Evolutionary conservation across 2,888 invertebrate genomes (phyloP), one percentile per base, ranked within the genome.

Genomic region (Drosophila maculinotata): DNA sequence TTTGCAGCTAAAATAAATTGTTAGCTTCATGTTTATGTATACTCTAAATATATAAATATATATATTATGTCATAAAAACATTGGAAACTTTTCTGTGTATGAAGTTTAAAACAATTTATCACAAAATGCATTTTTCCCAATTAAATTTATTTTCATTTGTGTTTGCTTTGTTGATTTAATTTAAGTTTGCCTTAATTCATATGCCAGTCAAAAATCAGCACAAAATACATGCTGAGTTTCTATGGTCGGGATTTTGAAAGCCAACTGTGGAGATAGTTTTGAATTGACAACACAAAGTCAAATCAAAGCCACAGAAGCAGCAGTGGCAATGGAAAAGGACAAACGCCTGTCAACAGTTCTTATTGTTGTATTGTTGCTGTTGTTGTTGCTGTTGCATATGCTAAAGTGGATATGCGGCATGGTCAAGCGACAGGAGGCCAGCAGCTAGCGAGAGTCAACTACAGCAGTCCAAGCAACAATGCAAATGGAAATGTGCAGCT

Each of bases 231-330:
- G 17, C 30, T 9, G 20, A 1, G 12, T 28, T 23, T 35, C 12
- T 33, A 52, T 41, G 9, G 68, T 8, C 48, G 7, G 28, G 8
- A 14, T 17, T 25, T 45, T 17, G 15, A 31, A 25, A 38, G 41
- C 38, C 65, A 59, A 45, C 38, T 44, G 33, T 15, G 42, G 52
- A 4, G 53, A 41, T 53, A 58, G 63, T 54, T 63, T 31, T 58
- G 36, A 71, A 81, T 63, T 71, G 76, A 67, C 69, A 69, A 60
- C 54, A 62, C 58, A 76, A 85, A 79, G 80, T 66, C 73, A 76
- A 76, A 68, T 74, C 86, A 76, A 70, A 65, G 76, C 79, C 82
- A 73, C 73, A 71, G 69, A 33, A 36, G 47, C 39, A 25, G 20
- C 14, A 41, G 44, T 15, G 10, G 36, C 12, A 17, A 36, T 20